Conservation (phyloP, 30 jellyfish, hydroid and myxozoan genomes). For the Phacellophora camtschatica region DNA sequence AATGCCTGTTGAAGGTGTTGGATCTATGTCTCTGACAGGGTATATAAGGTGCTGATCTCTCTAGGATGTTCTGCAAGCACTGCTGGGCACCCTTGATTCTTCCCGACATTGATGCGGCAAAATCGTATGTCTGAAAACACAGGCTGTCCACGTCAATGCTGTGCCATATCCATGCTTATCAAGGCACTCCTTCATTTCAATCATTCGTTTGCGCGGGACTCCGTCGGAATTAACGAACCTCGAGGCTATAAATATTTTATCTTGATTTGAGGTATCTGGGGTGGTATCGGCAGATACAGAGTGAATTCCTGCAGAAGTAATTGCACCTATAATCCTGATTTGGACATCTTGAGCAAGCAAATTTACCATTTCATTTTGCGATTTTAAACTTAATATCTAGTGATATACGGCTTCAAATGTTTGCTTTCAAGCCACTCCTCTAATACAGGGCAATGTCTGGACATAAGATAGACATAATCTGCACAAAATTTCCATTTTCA, state of each 20-base stretch:
- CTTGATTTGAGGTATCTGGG: constrained; percentile 12
- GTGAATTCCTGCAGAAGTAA: neutral
- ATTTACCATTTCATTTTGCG: neutral
- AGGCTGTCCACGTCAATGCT: neutral
- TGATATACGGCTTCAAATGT: neutral
- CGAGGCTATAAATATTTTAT: constrained; percentile 12
- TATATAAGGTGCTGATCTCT: constrained; percentile 20
- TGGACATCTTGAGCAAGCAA: neutral
- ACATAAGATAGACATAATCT: neutral
- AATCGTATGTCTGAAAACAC: constrained; percentile 26
- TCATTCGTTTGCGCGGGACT: neutral
- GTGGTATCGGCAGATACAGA: constrained; percentile 44
- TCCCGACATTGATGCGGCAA: constrained; percentile 12
- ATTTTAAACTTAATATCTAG: neutral
- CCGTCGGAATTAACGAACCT: constrained; percentile 7
- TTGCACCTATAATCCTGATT: constrained; percentile 1
- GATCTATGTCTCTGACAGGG: constrained; percentile 49
- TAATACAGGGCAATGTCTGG: neutral
- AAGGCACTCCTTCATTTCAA: constrained; percentile 33
- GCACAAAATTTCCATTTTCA: constrained; percentile 18
- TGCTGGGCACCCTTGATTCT: constrained; percentile 24
- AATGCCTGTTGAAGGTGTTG: constrained; percentile 25
- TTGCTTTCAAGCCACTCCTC: neutral
- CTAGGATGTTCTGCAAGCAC: constrained; percentile 10
- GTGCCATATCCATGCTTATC: constrained; percentile 8